Base-by-base conservation (phyloP, 2,888 invertebrate species). In the Platycheirus rosarum region DNA sequence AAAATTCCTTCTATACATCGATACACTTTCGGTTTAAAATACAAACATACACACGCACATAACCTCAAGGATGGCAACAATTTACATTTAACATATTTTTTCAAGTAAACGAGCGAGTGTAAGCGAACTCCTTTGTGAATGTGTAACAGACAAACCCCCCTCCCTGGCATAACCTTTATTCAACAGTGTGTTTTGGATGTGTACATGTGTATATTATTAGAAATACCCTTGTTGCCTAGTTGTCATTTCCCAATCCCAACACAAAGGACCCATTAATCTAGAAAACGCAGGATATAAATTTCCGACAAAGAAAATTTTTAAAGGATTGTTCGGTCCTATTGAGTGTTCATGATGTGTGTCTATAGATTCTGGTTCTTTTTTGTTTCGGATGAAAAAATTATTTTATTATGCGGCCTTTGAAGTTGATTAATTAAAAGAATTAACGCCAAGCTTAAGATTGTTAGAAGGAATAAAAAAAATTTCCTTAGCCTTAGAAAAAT, bases 1-100 rank as follows among this genome's bases (percentile, higher is more conserved):
- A 20, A 63, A 65, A 68, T 82, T 77, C 29, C 23, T 48, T 62
- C 70, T 73, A 35, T 16, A 35, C 16, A 53, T 44, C 65, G 51
- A 49, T 74, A 49, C 32, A 46, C 18, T 60, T 73, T 48, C 63
- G 48, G 62, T 16, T 63, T 16, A 32, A 75, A 16, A 62, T 20
- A n/a, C n/a, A 0, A 16, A 46, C 46, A 29, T 73, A 68, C 48
- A 32, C n/a, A 13, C 18, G 48, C 65, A n/a, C n/a, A n/a, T n/a
- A n/a, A n/a, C n/a, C 35, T 13, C 60, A 53, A 69, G 66, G 26
- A 42, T 32, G 26, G 44, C 32, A 40, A 76, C 76, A 76, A 70
- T 80, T 80, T 69, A 63, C 46, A 48, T 69, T 60, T 23, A 51
- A 66, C 26, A n/a, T 75, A 6, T 26, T 26, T 26, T 26, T 68